phyloP scores from a whole-genome alignment of 2,888 invertebrate species.

The Blomia tropicalis region DNA sequence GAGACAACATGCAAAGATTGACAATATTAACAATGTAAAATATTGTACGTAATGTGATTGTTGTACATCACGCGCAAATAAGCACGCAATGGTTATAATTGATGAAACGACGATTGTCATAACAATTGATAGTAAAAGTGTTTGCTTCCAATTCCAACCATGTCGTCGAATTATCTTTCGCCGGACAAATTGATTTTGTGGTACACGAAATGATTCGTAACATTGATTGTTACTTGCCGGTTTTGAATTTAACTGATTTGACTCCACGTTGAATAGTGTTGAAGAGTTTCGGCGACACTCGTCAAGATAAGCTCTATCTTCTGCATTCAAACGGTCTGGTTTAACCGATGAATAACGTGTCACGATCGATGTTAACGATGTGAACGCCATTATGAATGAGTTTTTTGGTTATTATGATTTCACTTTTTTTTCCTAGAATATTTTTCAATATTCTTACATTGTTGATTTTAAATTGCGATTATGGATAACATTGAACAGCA shows the following conservation, averaged over 20 bases:
- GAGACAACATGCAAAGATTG: background rate
- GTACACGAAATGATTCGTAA: background rate
- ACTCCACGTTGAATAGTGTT: background rate
- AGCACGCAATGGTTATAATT: background rate
- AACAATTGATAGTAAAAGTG: background rate
- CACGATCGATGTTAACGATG: background rate
- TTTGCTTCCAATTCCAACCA: constrained; percentile 6
- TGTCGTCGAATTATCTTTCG: background rate
- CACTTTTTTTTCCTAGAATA: too few species aligned
- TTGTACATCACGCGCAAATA: background rate
- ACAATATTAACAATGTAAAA: background rate
- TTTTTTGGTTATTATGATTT: too few species aligned
- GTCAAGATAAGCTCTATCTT: background rate
- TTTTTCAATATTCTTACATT: too few species aligned
- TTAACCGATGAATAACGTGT: background rate
- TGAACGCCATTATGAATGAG: background rate
- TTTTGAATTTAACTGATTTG: background rate
- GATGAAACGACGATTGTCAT: background rate
- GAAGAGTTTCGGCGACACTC: background rate
- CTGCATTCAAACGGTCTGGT: background rate
- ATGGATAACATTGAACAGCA: too few species aligned
- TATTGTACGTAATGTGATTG: background rate
- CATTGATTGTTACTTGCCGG: background rate
- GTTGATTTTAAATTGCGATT: too few species aligned
- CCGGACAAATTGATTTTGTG: background rate